phyloP scores from a whole-genome alignment of 1,140 invertebrate species.

The Zaprionus africanus region DNA sequence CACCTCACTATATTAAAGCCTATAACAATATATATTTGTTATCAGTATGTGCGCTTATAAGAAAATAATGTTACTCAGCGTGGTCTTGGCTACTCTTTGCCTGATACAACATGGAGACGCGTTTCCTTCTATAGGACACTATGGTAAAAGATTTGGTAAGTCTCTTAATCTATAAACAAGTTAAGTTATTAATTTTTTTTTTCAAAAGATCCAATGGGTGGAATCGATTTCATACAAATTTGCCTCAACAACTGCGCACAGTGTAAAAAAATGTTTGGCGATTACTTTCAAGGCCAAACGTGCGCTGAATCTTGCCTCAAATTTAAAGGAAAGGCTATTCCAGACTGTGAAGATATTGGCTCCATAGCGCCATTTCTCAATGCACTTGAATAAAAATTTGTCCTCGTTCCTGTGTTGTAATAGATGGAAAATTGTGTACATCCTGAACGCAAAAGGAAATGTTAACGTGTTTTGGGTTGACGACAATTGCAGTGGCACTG shows the following conservation, averaged over 20 bases:
- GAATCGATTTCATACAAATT: constrained; percentile 84
- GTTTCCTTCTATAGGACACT: constrained; percentile 71
- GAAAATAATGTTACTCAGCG: constrained; percentile 44
- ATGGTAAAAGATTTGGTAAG: constrained; percentile 77
- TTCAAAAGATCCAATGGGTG: constrained; percentile 71
- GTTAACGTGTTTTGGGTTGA: constrained; percentile 56
- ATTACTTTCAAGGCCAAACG: constrained; percentile 92
- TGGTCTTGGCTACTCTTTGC: constrained; percentile 51
- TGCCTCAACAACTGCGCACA: constrained; percentile 94
- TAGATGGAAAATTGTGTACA: constrained; percentile 39
- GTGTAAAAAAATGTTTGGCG: constrained; percentile 93
- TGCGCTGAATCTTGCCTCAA: constrained; percentile 93
- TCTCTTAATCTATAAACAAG: neutral
- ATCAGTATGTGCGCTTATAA: constrained; percentile 60
- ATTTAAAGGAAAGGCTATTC: constrained; percentile 92
- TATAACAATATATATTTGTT: constrained; percentile 20
- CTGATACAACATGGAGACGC: constrained; percentile 53
- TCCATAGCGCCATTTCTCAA: constrained; percentile 92
- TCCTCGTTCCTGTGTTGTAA: neutral
- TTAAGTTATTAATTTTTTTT: neutral
- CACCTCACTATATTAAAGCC: neutral
- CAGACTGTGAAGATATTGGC: constrained; percentile 92
- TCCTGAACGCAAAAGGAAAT: constrained; percentile 41
- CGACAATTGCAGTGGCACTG: constrained; percentile 50
- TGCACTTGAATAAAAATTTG: constrained; percentile 79